These are phyloP conservation scores for Rhabdophis nuchalis DNA, from an alignment of 2,797 vertebrate genomes.

Conservation along the genomic window DNA sequence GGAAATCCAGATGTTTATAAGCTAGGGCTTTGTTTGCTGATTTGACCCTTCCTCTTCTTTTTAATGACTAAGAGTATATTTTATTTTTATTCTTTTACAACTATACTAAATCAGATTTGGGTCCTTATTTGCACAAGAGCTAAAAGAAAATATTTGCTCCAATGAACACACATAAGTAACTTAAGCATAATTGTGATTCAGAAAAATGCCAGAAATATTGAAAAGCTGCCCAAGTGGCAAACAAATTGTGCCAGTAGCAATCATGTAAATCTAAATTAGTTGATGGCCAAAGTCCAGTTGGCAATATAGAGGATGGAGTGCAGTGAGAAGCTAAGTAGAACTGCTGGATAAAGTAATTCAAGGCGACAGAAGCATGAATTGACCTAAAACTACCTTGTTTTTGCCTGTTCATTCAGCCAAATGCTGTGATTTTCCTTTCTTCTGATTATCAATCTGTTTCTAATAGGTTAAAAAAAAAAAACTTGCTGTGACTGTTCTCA, in stretches of 20 bases:
- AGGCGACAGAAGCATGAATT: slow-evolving; percentile 13
- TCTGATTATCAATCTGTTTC: slow-evolving; percentile 3
- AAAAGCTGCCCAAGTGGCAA: slow-evolving; percentile 27
- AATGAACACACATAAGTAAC: not conserved
- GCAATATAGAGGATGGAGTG: slow-evolving; percentile 32
- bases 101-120: not conserved
- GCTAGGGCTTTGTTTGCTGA: not conserved
- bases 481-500: not conserved
- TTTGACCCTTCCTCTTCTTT: not conserved
- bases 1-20: not conserved
- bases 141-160: not conserved
- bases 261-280: slow-evolving; percentile 39
- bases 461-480: not conserved
- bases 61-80: not conserved
- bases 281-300: slow-evolving; percentile 31
- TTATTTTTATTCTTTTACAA: not conserved
- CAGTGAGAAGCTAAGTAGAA: slow-evolving; percentile 41
- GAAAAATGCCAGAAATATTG: not conserved
- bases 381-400: slow-evolving; percentile 50
- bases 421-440: slow-evolving; percentile 30
- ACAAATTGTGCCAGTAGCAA: slow-evolving; percentile 21
- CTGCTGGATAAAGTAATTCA: slow-evolving; percentile 42
- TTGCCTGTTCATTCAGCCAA: slow-evolving; percentile 29
- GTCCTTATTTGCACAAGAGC: not conserved
- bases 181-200: not conserved